These are phyloP conservation scores for Ridgeia piscesae DNA, from an alignment of 1,140 invertebrate genomes.

Conservation along the genomic window DNA sequence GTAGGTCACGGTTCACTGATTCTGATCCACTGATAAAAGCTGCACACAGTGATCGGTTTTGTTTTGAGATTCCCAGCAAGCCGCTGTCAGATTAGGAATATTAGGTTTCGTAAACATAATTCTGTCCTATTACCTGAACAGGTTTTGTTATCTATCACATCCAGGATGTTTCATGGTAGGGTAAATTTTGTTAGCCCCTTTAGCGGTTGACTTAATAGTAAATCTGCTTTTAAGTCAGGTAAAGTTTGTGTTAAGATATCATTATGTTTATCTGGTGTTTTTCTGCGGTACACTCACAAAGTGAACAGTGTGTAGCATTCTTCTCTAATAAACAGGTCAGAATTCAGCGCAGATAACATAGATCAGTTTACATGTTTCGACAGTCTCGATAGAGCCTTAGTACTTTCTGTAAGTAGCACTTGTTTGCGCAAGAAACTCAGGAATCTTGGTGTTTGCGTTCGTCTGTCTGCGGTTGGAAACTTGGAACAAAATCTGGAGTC, in stretches of 20 bases:
- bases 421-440: neutral
- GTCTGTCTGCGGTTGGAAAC: neutral
- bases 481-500: neutral
- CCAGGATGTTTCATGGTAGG: neutral
- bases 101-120: neutral
- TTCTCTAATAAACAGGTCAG: neutral
- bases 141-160: neutral
- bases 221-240: neutral
- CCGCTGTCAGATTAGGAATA: neutral
- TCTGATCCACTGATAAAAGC: neutral
- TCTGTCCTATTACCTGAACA: neutral
- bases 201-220: neutral
- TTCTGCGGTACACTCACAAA: neutral
- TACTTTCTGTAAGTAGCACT: neutral
- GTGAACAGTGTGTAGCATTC: neutral
- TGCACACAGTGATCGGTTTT: neutral
- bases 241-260: neutral
- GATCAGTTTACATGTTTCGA: neutral
- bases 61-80: neutral
- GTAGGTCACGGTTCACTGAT: neutral
- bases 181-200: neutral
- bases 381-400: neutral
- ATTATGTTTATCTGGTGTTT: neutral
- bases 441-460: neutral
- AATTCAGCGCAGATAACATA: neutral